Evolutionary conservation across 2,797 vertebrate species (phyloP).

Genomic region (Gambelia wislizenii): DNA sequence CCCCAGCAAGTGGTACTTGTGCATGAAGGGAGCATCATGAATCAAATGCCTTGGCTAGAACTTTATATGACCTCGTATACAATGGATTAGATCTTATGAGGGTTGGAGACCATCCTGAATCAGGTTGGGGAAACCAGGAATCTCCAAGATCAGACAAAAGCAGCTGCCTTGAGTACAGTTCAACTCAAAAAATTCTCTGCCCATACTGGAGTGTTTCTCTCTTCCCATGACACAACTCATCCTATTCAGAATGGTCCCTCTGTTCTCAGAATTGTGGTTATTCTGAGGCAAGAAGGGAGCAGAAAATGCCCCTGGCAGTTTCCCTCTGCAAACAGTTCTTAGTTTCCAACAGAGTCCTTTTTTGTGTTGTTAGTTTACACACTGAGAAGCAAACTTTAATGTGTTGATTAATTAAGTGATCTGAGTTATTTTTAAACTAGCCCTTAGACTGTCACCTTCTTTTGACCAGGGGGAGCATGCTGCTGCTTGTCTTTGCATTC

Average conservation of each 20-base stretch:
- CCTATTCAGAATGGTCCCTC: background rate
- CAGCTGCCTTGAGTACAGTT: background rate
- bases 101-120: background rate
- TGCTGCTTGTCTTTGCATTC: background rate
- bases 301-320: background rate
- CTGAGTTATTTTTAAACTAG: background rate
- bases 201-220: background rate
- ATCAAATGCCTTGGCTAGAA: background rate
- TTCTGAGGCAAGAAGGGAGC: background rate
- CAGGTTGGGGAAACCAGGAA: background rate
- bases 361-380: background rate
- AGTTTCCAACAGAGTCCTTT: background rate
- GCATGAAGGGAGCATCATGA: background rate
- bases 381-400: background rate
- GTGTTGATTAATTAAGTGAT: background rate
- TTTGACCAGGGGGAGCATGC: background rate
- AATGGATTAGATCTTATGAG: background rate
- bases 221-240: background rate
- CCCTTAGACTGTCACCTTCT: background rate
- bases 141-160: too few relatives aligned
- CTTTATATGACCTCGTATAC: background rate
- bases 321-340: background rate
- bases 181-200: background rate
- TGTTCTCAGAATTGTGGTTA: background rate
- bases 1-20: background rate